Conservation (phyloP, 2,797 vertebrate genomes). For the Semotilus atromaculatus region DNA sequence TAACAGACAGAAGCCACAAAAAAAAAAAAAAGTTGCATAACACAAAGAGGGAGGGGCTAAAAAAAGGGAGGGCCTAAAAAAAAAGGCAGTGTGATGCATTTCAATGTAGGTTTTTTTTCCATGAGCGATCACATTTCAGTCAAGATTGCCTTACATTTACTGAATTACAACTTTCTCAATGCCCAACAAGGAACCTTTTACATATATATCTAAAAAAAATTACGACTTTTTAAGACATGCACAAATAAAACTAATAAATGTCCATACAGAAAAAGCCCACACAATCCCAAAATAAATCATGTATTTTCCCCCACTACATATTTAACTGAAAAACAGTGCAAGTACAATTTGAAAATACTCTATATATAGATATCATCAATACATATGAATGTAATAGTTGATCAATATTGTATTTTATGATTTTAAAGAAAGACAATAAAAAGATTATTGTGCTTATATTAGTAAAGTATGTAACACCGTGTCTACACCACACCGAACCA, state of each 20-base stretch:
- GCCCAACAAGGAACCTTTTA: background rate
- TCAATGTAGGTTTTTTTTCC: background rate
- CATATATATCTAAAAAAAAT: background rate
- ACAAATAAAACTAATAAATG: too few relatives aligned
- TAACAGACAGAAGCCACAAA: background rate
- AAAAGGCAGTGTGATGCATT: background rate
- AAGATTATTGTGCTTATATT: background rate
- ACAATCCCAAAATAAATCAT: background rate
- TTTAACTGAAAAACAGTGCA: background rate
- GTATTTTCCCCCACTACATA: background rate
- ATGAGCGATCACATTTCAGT: background rate
- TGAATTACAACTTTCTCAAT: background rate
- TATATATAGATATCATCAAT: background rate
- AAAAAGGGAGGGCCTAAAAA: background rate
- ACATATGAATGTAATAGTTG: background rate
- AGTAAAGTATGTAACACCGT: background rate
- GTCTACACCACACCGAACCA: too few relatives aligned
- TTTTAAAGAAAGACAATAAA: background rate
- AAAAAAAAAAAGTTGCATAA: constrained; percentile 32
- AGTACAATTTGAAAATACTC: background rate
- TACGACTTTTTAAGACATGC: background rate
- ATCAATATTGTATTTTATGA: background rate
- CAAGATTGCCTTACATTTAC: background rate
- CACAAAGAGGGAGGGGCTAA: background rate
- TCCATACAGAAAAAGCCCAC: too few relatives aligned